A percentile compares a stretch with the other conserved stretches of the same genome.
These are phyloP conservation scores for Dasyurus viverrinus DNA, from an alignment of 2,113 vertebrate genomes.

Conservation along the genomic window DNA sequence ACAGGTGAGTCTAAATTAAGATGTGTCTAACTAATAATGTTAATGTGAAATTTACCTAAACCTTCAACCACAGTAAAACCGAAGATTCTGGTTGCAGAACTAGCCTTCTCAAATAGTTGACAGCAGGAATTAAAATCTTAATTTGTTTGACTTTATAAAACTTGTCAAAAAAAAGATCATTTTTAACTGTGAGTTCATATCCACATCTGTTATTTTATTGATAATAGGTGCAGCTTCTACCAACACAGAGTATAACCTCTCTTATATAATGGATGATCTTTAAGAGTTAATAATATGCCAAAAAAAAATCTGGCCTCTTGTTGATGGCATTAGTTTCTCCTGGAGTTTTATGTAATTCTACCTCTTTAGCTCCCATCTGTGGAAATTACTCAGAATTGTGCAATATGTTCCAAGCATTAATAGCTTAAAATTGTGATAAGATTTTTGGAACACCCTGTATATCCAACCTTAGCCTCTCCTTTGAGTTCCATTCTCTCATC, in stretches of 20 bases:
- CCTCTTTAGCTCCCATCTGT: not conserved
- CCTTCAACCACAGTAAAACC: not conserved
- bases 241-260: not conserved
- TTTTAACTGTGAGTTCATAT: not conserved
- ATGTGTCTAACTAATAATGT: not conserved
- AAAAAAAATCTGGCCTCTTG: not conserved
- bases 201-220: not conserved
- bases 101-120: not conserved
- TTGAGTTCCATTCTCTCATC: not conserved
- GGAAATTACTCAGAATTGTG: not conserved
- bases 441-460: not conserved
- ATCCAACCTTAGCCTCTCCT: not conserved
- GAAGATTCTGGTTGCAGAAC: not conserved
- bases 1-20: conserved; percentile 85
- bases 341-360: not conserved
- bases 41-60: not conserved
- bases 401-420: not conserved
- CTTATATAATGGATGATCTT: not conserved
- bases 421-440: not conserved
- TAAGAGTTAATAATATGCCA: not conserved
- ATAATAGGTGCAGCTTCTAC: not conserved
- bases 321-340: not conserved
- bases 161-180: not conserved
- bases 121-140: not conserved
- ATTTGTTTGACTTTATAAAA: not conserved